Evolutionary conservation across 2,888 invertebrate species (phyloP), one percentile per base, ranked within the genome.

Genomic region (Drosophila lutescens): DNA sequence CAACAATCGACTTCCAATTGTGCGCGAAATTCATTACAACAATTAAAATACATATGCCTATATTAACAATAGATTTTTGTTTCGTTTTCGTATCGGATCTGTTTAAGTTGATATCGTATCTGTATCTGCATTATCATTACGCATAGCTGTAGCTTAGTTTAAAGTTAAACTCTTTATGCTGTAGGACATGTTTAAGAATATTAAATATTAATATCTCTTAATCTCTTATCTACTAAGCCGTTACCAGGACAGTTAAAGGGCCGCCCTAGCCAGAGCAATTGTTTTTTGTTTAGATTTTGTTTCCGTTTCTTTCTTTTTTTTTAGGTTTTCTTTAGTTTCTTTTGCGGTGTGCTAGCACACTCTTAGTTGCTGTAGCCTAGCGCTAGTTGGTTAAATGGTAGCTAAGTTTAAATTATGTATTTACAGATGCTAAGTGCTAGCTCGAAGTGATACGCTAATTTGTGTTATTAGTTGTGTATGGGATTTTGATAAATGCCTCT

Each of bases 161-260:
- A 57, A 60, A 66, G 78, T 75, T 80, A 69, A 80, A 80, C 80
- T 78, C 60, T 74, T 79, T 86, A 78, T 86, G 86, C 85, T 74
- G 63, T 80, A 78, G 79, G 78, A 86, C 83, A 78, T 75, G 76
- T 67, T 67, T 59, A 76, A 76, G 80, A 86, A 86, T 86, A 86
- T 86, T 86, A 86, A 86, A 86, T 86, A 86, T 86, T 86, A 86
- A 86, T 86, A 86, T 88, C 86, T 88, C 80, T 84, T 63, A 60
- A 56, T 51, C 55, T 63, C 70, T 78, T 76, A 70, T 41, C n/a
- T 38, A 55, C 59, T 60, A 50, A 34, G 17, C 32, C 63, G 8
- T 38, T 70, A 50, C 65, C 56, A 49, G 51, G 49, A 65, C 65
- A 34, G 44, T 53, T 17, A 50, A 50, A 23, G 36, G 49, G 38